Evolutionary conservation across 2,888 invertebrate species (phyloP).

Genomic region (Chrysopilus asiliformis): DNA sequence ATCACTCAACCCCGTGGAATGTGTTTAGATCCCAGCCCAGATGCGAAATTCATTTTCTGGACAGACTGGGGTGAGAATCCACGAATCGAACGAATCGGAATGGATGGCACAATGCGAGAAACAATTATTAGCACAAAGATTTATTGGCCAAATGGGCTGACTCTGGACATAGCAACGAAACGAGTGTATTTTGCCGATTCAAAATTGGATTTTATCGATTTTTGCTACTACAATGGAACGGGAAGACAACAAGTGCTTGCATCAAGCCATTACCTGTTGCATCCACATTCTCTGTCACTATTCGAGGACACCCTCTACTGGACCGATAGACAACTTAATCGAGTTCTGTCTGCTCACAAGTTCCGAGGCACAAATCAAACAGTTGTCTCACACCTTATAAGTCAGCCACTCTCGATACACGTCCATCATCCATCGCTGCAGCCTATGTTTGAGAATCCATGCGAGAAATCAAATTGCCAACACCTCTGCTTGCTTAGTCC

Average conservation of each 20-base stretch:
- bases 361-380: constrained; percentile 84
- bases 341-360: constrained; percentile 83
- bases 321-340: constrained; percentile 87
- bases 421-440: constrained; percentile 92
- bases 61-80: constrained; percentile 99
- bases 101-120: constrained; percentile 82
- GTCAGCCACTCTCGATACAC: constrained; percentile 88
- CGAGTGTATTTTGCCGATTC: constrained; percentile 96
- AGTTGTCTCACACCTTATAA: constrained; percentile 86
- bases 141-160: constrained; percentile 97
- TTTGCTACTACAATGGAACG: constrained; percentile 90
- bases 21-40: constrained; percentile 87
- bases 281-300: constrained; percentile 87
- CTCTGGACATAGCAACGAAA: constrained; percentile 84
- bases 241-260: constrained; percentile 79
- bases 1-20: constrained; percentile 94
- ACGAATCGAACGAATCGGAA: constrained; percentile 84
- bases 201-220: constrained; percentile 94
- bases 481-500: constrained; percentile 89
- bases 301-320: constrained; percentile 96
- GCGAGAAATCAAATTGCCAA: constrained; percentile 59
- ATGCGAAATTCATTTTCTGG: constrained; percentile 87
- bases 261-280: constrained; percentile 80
- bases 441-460: constrained; percentile 65
- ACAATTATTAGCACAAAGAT: constrained; percentile 87